A percentile compares a stretch with the other conserved stretches of the same genome.
These are phyloP conservation scores for Chorisops tibialis DNA, from an alignment of 2,888 invertebrate genomes.

Conservation along the genomic window DNA sequence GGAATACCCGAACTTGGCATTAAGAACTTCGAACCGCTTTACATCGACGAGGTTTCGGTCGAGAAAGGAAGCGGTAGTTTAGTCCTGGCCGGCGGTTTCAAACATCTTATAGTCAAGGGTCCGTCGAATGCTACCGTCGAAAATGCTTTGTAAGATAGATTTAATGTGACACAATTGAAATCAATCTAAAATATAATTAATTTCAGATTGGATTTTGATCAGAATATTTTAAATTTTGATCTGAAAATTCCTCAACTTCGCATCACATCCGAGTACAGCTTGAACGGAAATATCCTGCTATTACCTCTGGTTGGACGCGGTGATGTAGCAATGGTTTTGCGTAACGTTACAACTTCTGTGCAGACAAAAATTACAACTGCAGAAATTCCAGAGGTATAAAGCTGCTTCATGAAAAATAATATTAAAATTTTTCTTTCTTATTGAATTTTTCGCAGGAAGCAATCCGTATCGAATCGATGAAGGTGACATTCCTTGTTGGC, in stretches of 20 bases:
- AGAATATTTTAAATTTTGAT: slow-evolving; percentile 56
- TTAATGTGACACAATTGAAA: neutral
- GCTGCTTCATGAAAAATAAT: neutral
- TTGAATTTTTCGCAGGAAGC: slow-evolving; percentile 42
- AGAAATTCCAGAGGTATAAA: slow-evolving; percentile 47
- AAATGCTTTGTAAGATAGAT: slow-evolving; percentile 45
- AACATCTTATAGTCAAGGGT: slow-evolving; percentile 56
- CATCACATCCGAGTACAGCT: slow-evolving; percentile 58
- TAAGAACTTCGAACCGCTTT: slow-evolving; percentile 58
- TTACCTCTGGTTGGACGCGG: slow-evolving; percentile 59
- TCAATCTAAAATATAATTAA: neutral
- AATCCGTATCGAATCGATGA: slow-evolving; percentile 56
- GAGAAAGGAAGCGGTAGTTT: slow-evolving; percentile 57
- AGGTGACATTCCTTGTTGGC: slow-evolving; percentile 57
- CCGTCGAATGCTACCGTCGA: slow-evolving; percentile 58
- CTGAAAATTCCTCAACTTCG: slow-evolving; percentile 56
- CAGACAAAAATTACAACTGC: slow-evolving; percentile 54
- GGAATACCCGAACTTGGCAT: slow-evolving; percentile 61
- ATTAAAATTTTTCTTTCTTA: neutral
- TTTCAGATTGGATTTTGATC: slow-evolving; percentile 54
- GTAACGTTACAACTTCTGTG: slow-evolving; percentile 56
- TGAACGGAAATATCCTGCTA: slow-evolving; percentile 59
- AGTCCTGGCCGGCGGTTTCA: slow-evolving; percentile 57
- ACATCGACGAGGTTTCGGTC: slow-evolving; percentile 56
- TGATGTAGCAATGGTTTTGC: slow-evolving; percentile 55